Evolutionary conservation across 2,888 invertebrate species (phyloP), one percentile per base, ranked within the genome.

Genomic region (Diarsia mendica): DNA sequence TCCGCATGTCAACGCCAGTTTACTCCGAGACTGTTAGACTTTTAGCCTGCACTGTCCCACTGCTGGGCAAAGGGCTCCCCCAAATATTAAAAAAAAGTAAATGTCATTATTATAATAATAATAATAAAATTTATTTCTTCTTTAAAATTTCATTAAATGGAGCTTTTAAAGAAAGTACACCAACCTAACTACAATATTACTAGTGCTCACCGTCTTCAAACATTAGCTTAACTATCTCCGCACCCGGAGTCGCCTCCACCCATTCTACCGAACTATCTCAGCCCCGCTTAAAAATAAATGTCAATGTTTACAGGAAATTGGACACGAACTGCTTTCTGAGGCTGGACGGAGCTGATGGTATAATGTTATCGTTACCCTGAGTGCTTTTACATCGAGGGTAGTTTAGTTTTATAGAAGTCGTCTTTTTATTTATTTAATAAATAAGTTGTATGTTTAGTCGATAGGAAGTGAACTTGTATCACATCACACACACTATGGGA

Each of bases 271-370:
- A 63, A 75, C 81, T 72, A 73, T 76, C 71, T 71, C 70, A 72
- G 60, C 39, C 33, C 55, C 77, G 65, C 44, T 80, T 85, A 83
- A 79, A 86, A 85, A 85, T 85, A 80, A 74, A 80, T 72, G 82
- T 75, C 79, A 70, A 79, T 82, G 84, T 80, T 82, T 82, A 74
- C 68, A 75, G 71, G 84, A 82, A 79, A 82, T 83, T 82, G 80
- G 80, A 83, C 71, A 79, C 64, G 74, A 83, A 72, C 79, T 78
- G 68, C 74, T 83, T 83, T 67, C 58, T 63, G 67, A 81, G 83
- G 64, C 67, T 13, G 28, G 33, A 44, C 58, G 67, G 49, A 53
- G 44, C 49, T 55, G 67, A 49, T 58, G 69, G 60, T 60, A 79
- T 83, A 83, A 74, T 79, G 51, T 65, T 79, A 69, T 82, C 84